Evolutionary conservation across 2,797 vertebrate species (phyloP), one percentile per base, ranked within the genome.

Genomic region (Coregonus ussuriensis): DNA sequence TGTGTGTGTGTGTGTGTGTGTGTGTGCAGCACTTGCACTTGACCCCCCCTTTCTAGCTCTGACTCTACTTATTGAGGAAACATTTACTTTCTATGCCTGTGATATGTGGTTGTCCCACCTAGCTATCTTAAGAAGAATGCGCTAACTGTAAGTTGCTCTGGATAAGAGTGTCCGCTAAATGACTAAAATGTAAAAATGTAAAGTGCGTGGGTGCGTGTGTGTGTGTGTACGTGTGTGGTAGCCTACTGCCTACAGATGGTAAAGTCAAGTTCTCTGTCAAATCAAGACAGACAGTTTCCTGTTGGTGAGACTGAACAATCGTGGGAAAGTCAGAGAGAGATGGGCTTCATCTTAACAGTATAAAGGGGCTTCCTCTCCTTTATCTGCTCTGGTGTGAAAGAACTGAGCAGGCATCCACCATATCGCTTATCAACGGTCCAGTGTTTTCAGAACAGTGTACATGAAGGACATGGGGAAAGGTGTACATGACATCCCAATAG

Each of bases 241-340:
- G 59, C 21, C 25, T 63, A 63, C 21, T 63, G 59, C 59, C 59
- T 41, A 59, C 72, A 74, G 72, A 37, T 74, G 72, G 72, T 37
- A 13, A 11, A 9, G 41, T 37, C n/a, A 74, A 4, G 72, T 53
- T 72, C 52, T 72, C 29, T 72, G 21, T 72, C 71, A 14, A 14
- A 54, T 53, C 56, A 7, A 63, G 59, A 65, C 72, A 51, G 29
- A 72, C 3, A 47, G 18, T 29, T 74, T 74, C 72, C 72, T 74
- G 35, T 63, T n/a, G 31, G 31, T 59, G 59, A 11, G 59, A 25
- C 59, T 63, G 59, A 74, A 74, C 72, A 74, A 74, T 74, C 35
- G 29, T 74, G 72, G 72, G 72, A 65, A 74, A 74, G 62, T 74
- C 35, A 25, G 69, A 71, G 11, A 70, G 72, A 69, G 74, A 77